Percentiles rank a stretch among this genome's conserved stretches.
Conservation (phyloP, 2,888 invertebrate species). For the Drosophila formosana region DNA sequence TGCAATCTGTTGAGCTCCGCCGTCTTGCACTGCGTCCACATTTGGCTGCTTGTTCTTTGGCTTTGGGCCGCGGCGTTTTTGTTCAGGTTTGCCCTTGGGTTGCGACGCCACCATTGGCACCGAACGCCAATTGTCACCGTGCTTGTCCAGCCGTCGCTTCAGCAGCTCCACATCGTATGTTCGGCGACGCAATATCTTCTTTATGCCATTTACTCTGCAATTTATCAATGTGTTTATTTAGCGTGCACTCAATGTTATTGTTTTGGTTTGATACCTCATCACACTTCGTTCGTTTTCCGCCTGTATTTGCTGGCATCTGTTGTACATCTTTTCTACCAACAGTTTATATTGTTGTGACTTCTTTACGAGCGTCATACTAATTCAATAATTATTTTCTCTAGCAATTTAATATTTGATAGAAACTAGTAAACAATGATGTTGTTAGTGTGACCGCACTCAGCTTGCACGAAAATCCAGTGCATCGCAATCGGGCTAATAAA, state of each 20-base stretch:
- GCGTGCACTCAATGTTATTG: background rate
- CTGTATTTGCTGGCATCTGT: constrained; percentile 82
- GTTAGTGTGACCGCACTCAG: background rate
- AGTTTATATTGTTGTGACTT: constrained; percentile 79
- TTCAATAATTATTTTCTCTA: background rate
- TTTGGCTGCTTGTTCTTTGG: constrained; percentile 69
- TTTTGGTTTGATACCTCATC: constrained; percentile 71
- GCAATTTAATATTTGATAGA: background rate
- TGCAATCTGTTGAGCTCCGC: constrained; percentile 9
- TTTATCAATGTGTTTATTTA: background rate
- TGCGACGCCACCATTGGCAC: constrained; percentile 83
- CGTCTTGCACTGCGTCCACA: constrained; percentile 29
- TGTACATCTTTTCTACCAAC: constrained; percentile 79
- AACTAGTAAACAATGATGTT: background rate
- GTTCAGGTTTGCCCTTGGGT: constrained; percentile 83
- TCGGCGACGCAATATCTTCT: constrained; percentile 80
- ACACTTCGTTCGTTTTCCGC: constrained; percentile 84
- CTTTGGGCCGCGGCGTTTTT: constrained; percentile 84
- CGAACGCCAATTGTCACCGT: constrained; percentile 84
- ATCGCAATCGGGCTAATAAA: background rate
- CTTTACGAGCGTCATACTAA: constrained; percentile 74
- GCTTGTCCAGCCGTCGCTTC: constrained; percentile 82
- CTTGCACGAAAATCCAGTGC: background rate
- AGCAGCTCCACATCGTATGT: constrained; percentile 82
- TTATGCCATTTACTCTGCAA: constrained; percentile 82